Percentiles rank a stretch among this genome's conserved stretches.
phyloP scores from a whole-genome alignment of 2,113 vertebrate genomes.

The Cryptomyrus ogoouensis region DNA sequence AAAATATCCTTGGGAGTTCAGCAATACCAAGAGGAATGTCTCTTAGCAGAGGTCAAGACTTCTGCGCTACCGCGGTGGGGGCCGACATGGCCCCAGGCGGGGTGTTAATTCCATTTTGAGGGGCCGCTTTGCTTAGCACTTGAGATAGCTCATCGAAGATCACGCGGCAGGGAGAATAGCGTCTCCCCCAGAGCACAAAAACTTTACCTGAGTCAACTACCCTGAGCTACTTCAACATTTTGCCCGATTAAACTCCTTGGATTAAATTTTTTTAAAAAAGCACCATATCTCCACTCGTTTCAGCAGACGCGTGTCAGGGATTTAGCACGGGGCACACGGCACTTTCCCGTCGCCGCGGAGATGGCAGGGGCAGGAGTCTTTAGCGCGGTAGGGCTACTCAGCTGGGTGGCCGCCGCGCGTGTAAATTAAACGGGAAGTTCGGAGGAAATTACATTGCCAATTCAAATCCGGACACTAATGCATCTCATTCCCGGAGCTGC shows the following conservation, averaged over 20 bases:
- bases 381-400: conserved; percentile 57
- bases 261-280: not conserved
- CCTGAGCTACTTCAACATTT: not conserved
- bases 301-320: not conserved
- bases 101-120: not conserved
- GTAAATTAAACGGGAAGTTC: conserved; percentile 85
- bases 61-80: not conserved
- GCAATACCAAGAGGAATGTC: not conserved
- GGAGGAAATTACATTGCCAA: conserved; percentile 82
- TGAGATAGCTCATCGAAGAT: not conserved
- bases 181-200: not conserved
- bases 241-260: conserved; percentile 8
- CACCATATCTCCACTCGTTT: not conserved
- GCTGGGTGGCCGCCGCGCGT: conserved; percentile 46
- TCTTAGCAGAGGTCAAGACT: not conserved
- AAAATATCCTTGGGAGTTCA: not conserved
- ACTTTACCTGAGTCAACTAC: not conserved
- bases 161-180: not conserved
- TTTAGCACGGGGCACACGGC: not conserved
- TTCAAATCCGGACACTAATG: conserved; percentile 83
- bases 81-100: not conserved
- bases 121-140: not conserved
- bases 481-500: conserved; percentile 81
- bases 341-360: conserved; percentile 32
- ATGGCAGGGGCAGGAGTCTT: conserved; percentile 68